A percentile compares a stretch with the other conserved stretches of the same genome.
Evolutionary conservation across 2,888 invertebrate species (phyloP).

Genomic region (Linyphia triangularis): DNA sequence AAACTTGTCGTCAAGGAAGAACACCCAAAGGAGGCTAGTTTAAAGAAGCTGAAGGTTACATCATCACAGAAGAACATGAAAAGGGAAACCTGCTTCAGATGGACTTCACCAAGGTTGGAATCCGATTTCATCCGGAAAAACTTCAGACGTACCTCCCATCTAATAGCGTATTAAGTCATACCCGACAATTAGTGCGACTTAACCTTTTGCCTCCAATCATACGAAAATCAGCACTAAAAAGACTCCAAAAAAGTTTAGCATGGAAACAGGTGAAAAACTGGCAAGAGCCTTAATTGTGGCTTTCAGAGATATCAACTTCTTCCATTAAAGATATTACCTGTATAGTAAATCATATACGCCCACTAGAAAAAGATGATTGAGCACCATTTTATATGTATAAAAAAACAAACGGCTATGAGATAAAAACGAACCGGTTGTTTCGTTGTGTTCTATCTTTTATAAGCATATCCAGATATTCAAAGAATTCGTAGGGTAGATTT

Average conservation of each 20-base stretch:
- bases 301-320: neutral
- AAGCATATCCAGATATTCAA: too few relatives aligned
- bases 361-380: neutral
- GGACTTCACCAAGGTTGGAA: neutral
- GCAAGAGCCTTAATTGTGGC: neutral
- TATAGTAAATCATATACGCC: neutral
- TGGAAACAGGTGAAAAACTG: conserved; percentile 18
- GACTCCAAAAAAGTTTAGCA: neutral
- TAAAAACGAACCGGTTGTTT: neutral
- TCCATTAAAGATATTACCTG: conserved; percentile 1
- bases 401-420: neutral
- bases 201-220: conserved; percentile 37
- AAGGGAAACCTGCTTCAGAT: conserved; percentile 6
- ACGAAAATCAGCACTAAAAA: neutral
- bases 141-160: conserved; percentile 15
- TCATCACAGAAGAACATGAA: neutral
- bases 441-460: too few relatives aligned
- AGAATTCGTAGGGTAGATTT: too few relatives aligned
- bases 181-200: conserved; percentile 33
- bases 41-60: neutral
- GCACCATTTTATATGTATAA: neutral
- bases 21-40: conserved; percentile 27
- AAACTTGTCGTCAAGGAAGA: conserved; percentile 35
- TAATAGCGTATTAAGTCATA: conserved; percentile 30
- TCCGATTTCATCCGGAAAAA: neutral